Evolutionary conservation across 1,140 invertebrate species (phyloP).

Genomic region (Solenopsis fugax): DNA sequence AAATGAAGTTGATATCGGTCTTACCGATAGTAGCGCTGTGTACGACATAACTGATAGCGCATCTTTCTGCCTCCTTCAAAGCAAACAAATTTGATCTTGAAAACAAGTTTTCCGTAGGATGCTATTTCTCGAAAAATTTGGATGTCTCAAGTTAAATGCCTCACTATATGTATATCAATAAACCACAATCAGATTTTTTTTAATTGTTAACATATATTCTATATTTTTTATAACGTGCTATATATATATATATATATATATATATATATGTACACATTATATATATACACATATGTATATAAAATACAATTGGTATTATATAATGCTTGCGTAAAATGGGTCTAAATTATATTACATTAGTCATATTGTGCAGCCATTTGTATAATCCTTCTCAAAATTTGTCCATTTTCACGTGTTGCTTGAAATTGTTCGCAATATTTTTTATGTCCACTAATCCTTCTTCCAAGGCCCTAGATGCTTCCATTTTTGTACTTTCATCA

Average conservation of each 20-base stretch:
- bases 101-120: too few species aligned
- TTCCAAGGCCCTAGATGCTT: conserved; percentile 82
- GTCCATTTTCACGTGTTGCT: conserved; percentile 83
- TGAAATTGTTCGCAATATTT: conserved; percentile 87
- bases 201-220: not conserved
- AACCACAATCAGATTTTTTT: not conserved
- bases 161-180: conserved; percentile 16
- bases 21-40: too few species aligned
- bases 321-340: not conserved
- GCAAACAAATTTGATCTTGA: too few species aligned
- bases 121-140: too few species aligned
- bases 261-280: too few species aligned
- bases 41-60: too few species aligned
- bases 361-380: not conserved
- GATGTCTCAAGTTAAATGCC: too few species aligned
- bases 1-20: too few species aligned
- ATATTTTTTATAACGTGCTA: conserved; percentile 37
- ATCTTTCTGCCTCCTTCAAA: too few species aligned
- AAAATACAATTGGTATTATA: conserved; percentile 8
- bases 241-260: too few species aligned
- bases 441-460: conserved; percentile 86
- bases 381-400: conserved; percentile 69
- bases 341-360: conserved; percentile 20
- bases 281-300: too few species aligned
- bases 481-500: conserved; percentile 83